A percentile compares a stretch with the other conserved stretches of the same genome.
phyloP scores from a whole-genome alignment of 2,888 invertebrate species.

The Morpho helenor region DNA sequence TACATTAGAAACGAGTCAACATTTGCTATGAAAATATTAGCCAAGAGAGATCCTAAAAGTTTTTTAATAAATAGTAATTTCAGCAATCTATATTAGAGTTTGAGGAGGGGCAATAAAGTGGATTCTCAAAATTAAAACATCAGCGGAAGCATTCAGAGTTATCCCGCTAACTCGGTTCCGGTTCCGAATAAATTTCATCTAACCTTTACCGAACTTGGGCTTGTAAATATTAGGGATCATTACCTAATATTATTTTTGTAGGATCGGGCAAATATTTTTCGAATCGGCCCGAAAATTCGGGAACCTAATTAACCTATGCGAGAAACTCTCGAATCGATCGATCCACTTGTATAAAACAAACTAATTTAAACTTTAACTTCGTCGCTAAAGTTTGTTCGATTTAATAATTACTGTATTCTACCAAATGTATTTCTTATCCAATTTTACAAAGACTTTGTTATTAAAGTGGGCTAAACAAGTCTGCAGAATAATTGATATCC shows the following conservation, averaged over 20 bases:
- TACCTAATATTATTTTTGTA: slow-evolving; percentile 28
- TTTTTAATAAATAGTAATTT: too few species aligned
- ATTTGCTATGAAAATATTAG: too few species aligned
- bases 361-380: slow-evolving; percentile 34
- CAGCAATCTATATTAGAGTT: too few species aligned
- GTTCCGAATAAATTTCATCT: slow-evolving; percentile 25
- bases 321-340: slow-evolving; percentile 36
- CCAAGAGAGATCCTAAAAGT: too few species aligned
- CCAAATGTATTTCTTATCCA: slow-evolving; percentile 4
- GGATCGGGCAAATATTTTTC: slow-evolving; percentile 32
- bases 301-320: slow-evolving; percentile 38
- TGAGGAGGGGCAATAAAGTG: too few species aligned
- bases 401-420: slow-evolving; percentile 19
- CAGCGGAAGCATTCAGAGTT: slow-evolving; percentile 2
- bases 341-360: slow-evolving; percentile 35
- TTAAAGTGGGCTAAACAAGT: too few species aligned
- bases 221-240: slow-evolving; percentile 27
- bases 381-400: slow-evolving; percentile 18
- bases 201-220: slow-evolving; percentile 23
- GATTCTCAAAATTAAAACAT: slow-evolving; percentile 3
- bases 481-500: too few species aligned
- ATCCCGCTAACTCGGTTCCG: slow-evolving; percentile 5
- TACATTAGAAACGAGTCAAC: too few species aligned
- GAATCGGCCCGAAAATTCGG: slow-evolving; percentile 27
- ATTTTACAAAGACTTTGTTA: slow-evolving; percentile 3